Base-by-base conservation (phyloP, 2,888 invertebrate species). In the Copidosoma aretas region DNA sequence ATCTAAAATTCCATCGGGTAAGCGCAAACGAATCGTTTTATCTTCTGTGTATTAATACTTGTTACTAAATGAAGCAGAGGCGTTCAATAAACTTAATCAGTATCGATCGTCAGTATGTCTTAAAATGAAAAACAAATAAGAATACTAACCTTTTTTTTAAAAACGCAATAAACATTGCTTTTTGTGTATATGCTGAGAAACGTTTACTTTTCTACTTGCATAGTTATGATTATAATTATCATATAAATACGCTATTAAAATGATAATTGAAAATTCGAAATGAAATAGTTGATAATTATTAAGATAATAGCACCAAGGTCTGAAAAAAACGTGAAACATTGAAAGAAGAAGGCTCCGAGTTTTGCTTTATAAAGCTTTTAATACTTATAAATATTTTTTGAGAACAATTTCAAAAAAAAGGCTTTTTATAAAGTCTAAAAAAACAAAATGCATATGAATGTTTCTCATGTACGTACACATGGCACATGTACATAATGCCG, bases 91-190 rank as follows among this genome's bases (percentile, higher is more conserved):
- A 80, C 77, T 79, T 77, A 80, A 81, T 80, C 81, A 81, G 81
- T 81, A 82, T 80, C 81, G 76, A 80, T 78, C 72, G 75, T 75
- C 81, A 81, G 80, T 82, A 80, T 80, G 75, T 71, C 21, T 72
- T 70, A 64, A 32, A 22, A 21, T 53, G 15, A 24, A 54, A 54
- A 54, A 60, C 25, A 52, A 12, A 52, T 2, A 52, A 52, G 58
- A 66, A 49, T 67, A 62, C 62, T 61, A 67, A 70, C 67, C 61
- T 64, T 22, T 57, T 56, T 63, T 60, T 62, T 51, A 57, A 57
- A 58, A 65, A 72, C 59, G 64, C 68, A 63, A 66, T 4, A 68
- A 64, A 43, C 61, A 60, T 62, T 64, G 62, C 70, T 72, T 67
- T 70, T 63, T 56, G 62, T 70, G 70, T 67, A 60, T 59, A 67